Evolutionary conservation across 1,140 invertebrate species (phyloP).

Genomic region (Cecropterus lyciades): DNA sequence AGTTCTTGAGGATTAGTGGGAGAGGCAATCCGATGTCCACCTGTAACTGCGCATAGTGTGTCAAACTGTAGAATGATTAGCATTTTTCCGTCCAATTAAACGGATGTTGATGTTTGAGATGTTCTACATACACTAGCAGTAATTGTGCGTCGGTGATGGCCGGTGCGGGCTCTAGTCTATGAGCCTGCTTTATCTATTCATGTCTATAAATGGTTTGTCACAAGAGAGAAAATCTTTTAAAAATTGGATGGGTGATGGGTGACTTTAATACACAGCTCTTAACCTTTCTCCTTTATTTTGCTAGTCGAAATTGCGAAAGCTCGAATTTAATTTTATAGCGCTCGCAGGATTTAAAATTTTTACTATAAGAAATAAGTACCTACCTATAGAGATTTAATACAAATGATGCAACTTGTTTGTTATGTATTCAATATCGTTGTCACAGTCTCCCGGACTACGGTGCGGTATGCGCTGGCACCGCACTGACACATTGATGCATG

Average conservation of each 20-base stretch:
- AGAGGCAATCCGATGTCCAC: not conserved
- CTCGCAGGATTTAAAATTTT: too few relatives aligned
- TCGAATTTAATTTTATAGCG: too few relatives aligned
- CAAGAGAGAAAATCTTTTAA: not conserved
- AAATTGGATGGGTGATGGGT: not conserved
- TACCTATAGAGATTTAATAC: too few relatives aligned
- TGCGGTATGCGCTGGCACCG: slow-evolving; percentile 39
- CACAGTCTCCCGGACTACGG: not conserved
- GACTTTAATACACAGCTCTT: too few relatives aligned
- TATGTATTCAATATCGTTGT: too few relatives aligned
- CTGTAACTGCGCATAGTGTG: slow-evolving; percentile 13
- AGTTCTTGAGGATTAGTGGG: not conserved
- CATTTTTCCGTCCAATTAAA: slow-evolving; percentile 36
- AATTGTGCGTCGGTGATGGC: slow-evolving; percentile 13
- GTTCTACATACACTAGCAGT: slow-evolving; percentile 27
- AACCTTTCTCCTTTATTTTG: too few relatives aligned
- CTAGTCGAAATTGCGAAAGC: too few relatives aligned
- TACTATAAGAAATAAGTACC: too few relatives aligned
- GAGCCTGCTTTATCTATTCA: not conserved
- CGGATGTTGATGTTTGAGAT: slow-evolving; percentile 31
- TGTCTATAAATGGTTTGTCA: not conserved
- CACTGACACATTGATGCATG: slow-evolving; percentile 47
- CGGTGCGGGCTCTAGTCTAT: slow-evolving; percentile 9
- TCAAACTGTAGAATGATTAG: slow-evolving; percentile 23
- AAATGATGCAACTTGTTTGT: too few relatives aligned